Base-by-base conservation (phyloP, 2,113 vertebrate species). In the Okapia johnstoni region DNA sequence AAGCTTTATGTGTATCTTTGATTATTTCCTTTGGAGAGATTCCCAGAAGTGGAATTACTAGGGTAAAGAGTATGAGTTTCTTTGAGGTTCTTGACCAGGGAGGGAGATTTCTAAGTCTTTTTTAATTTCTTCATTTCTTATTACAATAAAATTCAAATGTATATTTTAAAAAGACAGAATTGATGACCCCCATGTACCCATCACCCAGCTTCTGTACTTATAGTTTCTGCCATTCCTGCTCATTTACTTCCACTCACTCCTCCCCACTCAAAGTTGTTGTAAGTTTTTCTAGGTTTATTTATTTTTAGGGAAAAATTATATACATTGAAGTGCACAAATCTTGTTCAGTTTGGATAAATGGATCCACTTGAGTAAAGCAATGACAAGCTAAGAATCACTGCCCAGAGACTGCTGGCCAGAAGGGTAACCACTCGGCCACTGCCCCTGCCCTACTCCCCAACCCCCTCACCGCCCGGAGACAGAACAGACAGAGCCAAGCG, bases 11-110 rank as follows among this genome's bases (percentile, higher is more conserved):
- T 95, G 55, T 57, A 23, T 61, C 46, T 88, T 50, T 86, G 46
- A 40, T 57, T 95, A 77, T 92, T 97, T 93, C 26, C 81, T 95
- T 95, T 96, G 95, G 94, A 48, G 60, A 79, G 43, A 83, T 23
- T 96, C 88, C 96, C 85, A 89, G 94, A 92, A 94, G 9, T 79
- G 21, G 84, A 52, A 73, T 63, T 89, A 96, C 40, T 83, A 89
- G 6, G n/a, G 80, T 92, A 36, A 87, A 90, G 70, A 57, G 3
- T 83, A 84, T 73, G 30, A 66, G 9, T 86, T 91, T 85, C 86
- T 88, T 94, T 88, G 85, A 88, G 55, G 81, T 79, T 96, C 30
- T 81, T 66, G 40, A 40, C 73, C 16, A 66, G 55, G 46, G 60
- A 96, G 48, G 48, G 57, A 92, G 50, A 91, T 81, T 96, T 93